Evolutionary conservation across 2,797 vertebrate species (phyloP).

Genomic region (Micropoecilia bifurca): DNA sequence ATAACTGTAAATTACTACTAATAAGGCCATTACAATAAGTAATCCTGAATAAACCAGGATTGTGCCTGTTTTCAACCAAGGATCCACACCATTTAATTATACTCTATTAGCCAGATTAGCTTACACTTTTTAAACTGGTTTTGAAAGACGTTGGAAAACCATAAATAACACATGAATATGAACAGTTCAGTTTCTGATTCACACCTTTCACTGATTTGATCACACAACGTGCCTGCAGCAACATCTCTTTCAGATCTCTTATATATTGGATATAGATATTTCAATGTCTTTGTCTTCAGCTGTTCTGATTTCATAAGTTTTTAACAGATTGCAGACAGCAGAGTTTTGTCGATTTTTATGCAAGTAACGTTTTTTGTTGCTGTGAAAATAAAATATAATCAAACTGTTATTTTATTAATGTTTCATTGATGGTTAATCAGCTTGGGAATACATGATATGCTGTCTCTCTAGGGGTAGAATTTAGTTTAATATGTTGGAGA

Average conservation of each 20-base stretch:
- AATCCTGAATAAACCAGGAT: background rate
- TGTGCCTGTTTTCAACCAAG: background rate
- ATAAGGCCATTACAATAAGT: background rate
- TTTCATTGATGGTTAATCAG: background rate
- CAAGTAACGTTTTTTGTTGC: background rate
- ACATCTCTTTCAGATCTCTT: background rate
- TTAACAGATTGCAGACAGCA: background rate
- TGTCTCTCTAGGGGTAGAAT: background rate
- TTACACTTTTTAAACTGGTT: background rate
- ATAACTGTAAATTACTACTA: background rate
- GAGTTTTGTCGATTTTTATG: background rate
- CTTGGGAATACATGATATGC: background rate
- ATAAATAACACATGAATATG: background rate
- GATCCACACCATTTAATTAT: background rate
- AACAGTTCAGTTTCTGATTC: background rate
- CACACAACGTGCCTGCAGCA: background rate
- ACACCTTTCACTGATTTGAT: background rate
- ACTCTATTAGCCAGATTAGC: background rate
- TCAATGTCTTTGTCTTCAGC: background rate
- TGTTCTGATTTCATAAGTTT: background rate
- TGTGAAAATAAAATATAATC: background rate
- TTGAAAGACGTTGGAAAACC: background rate
- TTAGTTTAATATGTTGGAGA: background rate
- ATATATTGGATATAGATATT: background rate
- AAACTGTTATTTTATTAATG: background rate